Evolutionary conservation across 2,113 vertebrate genomes (phyloP).

Genomic region (Hemibagrus wyckioides): DNA sequence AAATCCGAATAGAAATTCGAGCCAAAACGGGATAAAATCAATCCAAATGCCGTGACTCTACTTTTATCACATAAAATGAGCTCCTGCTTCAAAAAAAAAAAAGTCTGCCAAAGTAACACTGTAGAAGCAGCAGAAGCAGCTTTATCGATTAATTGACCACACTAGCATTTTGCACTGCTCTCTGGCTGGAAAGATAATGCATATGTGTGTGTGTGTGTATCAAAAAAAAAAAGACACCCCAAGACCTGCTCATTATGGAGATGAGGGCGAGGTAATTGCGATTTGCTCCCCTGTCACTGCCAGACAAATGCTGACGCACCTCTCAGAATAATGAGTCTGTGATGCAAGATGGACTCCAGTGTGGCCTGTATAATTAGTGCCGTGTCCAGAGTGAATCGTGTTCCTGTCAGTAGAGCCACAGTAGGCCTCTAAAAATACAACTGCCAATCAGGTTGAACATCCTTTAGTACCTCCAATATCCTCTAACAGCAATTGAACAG

Average conservation of each 20-base stretch:
- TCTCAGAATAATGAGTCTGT: slow-evolving; percentile 19
- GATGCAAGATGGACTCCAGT: slow-evolving; percentile 27
- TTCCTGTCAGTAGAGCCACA: slow-evolving; percentile 1
- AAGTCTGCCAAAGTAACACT: neutral
- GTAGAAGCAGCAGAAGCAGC: slow-evolving; percentile 1
- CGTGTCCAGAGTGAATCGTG: slow-evolving; percentile 7
- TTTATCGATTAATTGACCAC: slow-evolving; percentile 1
- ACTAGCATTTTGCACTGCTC: neutral
- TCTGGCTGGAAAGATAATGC: neutral
- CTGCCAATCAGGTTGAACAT: neutral
- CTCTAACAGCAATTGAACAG: neutral
- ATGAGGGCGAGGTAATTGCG: slow-evolving; percentile 35
- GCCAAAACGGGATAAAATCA: neutral
- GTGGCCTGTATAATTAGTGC: slow-evolving; percentile 31
- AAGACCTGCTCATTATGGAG: slow-evolving; percentile 40
- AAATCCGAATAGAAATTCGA: neutral
- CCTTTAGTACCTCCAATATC: neutral
- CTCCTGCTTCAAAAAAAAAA: neutral
- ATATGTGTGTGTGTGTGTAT: slow-evolving; percentile 25
- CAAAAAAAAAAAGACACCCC: neutral
- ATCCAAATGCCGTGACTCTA: neutral
- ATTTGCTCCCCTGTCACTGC: slow-evolving; percentile 20
- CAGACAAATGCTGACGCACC: slow-evolving; percentile 22
- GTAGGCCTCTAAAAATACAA: slow-evolving; percentile 6
- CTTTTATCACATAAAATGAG: neutral